Evolutionary conservation across 92 coral and sea anemone genomes (phyloP), one percentile per base, ranked within the genome.

Genomic region (Isaurus tuberculatus): DNA sequence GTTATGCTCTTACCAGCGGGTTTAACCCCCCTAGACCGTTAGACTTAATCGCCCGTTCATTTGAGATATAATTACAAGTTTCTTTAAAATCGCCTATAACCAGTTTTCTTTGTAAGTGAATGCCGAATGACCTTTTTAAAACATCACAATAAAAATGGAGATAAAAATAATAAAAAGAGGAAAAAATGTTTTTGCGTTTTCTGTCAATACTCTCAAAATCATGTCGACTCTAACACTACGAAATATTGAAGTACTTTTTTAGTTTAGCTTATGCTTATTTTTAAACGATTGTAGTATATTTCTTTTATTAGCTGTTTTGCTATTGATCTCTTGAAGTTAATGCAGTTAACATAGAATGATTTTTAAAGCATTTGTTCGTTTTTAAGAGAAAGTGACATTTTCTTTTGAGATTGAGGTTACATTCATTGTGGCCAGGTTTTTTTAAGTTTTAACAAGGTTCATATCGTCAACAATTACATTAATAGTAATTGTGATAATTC

Each of bases 1-100:
- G 60, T 55, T 55, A 11, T 25, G 48, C 46, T 29, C 49, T 4
- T 60, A 70, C 7, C 82, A 77, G 82, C 82, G 70, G 82, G 82
- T 29, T 55, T 29, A 75, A 29, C 36, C 33, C 46, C 68, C 68
- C 25, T 10, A 16, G 15, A 20, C n/a, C 43, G 57, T 61, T 32
- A 22, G 58, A 77, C 23, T 17, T 55, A 75, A 75, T 75, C 81
- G 33, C 55, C 29, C 19, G 49, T 42, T 57, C 68, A 33, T 16
- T 20, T 23, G 57, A 55, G 69, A 33, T 60, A 58, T 77, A 55
- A 77, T 22, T 23, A 22, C 25, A 58, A 61, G 32, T n/a, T 7
- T 19, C 70, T 29, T 55, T 33, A 48, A 48, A 48, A 17, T 27
- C 64, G 32, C 51, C n/a, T n/a, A n/a, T 17, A 60, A 25, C 31